Percentiles rank a stretch among this genome's conserved stretches.
Evolutionary conservation across 2,113 vertebrate genomes (phyloP).

Genomic region (Junco hyemalis): DNA sequence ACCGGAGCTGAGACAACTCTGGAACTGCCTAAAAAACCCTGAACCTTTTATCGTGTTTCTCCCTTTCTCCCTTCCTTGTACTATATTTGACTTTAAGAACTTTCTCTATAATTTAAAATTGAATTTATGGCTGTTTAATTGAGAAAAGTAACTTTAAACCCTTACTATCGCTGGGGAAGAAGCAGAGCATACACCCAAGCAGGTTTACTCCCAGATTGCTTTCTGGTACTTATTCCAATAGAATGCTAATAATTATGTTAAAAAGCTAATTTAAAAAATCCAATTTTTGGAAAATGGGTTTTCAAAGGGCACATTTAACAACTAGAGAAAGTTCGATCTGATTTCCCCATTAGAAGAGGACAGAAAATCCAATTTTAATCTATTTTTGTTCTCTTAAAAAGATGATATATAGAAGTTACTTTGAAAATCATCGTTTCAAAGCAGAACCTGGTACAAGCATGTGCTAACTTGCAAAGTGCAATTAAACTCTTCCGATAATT

Average conservation of each 20-base stretch:
- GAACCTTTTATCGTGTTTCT: not conserved
- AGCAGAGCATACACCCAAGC: not conserved
- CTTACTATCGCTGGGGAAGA: not conserved
- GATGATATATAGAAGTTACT: slow-evolving; percentile 31
- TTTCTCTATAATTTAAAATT: not conserved
- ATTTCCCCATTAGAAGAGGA: slow-evolving; percentile 59
- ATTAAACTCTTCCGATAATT: slow-evolving; percentile 88
- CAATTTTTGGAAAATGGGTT: slow-evolving; percentile 68
- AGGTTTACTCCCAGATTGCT: not conserved
- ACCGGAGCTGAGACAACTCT: not conserved
- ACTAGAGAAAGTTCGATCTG: slow-evolving; percentile 51
- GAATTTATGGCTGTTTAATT: not conserved
- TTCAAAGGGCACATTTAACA: slow-evolving; percentile 67
- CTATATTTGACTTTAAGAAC: not conserved
- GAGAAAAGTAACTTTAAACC: not conserved
- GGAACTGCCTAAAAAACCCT: not conserved
- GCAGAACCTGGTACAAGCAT: not conserved
- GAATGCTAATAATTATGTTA: slow-evolving; percentile 68
- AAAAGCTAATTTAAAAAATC: slow-evolving; percentile 65
- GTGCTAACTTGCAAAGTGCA: slow-evolving; percentile 72
- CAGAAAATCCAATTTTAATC: slow-evolving; percentile 59
- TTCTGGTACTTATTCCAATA: slow-evolving; percentile 31
- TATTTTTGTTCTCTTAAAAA: slow-evolving; percentile 60
- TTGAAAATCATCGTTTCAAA: slow-evolving; percentile 58
- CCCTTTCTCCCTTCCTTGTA: not conserved